Percentiles rank a stretch among this genome's conserved stretches.
Evolutionary conservation across 2,113 vertebrate species (phyloP).

Genomic region (Cnemophilus loriae): DNA sequence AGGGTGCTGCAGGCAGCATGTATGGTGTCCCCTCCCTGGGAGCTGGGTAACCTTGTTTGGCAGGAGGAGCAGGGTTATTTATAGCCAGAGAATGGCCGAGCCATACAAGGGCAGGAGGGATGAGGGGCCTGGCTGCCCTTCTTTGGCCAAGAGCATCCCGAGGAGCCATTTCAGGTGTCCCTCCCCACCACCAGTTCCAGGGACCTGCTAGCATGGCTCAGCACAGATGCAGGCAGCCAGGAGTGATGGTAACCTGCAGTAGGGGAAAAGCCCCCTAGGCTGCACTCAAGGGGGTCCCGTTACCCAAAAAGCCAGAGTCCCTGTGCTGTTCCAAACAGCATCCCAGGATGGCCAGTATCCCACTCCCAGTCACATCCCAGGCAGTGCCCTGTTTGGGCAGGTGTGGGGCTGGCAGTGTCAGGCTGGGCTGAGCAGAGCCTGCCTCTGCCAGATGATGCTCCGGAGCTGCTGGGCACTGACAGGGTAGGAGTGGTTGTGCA

Average conservation of each 20-base stretch:
- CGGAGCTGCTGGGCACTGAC: neutral
- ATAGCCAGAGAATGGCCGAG: constrained; percentile 8
- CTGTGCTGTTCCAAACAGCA: neutral
- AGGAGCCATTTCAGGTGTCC: neutral
- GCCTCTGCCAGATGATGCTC: neutral
- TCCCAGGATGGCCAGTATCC: neutral
- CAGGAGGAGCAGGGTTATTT: constrained; percentile 12
- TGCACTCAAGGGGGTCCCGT: neutral
- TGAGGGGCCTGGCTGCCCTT: neutral
- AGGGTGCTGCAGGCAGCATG: neutral
- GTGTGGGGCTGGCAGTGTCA: neutral
- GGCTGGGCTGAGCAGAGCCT: neutral
- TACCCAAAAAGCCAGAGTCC: neutral
- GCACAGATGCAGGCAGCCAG: neutral
- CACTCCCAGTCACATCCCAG: neutral
- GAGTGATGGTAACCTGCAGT: neutral
- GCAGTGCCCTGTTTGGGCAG: neutral
- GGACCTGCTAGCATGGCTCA: neutral
- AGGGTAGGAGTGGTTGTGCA: fast-evolving
- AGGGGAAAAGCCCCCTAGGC: neutral
- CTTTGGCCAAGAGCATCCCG: neutral
- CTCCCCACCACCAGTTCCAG: neutral
- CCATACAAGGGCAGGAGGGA: constrained; percentile 52
- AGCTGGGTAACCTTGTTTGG: constrained; percentile 3
- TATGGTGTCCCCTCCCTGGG: neutral